A percentile compares a stretch with the other conserved stretches of the same genome.
These are phyloP conservation scores for Galerucella nymphaeae DNA, from an alignment of 2,888 invertebrate genomes.

Conservation along the genomic window DNA sequence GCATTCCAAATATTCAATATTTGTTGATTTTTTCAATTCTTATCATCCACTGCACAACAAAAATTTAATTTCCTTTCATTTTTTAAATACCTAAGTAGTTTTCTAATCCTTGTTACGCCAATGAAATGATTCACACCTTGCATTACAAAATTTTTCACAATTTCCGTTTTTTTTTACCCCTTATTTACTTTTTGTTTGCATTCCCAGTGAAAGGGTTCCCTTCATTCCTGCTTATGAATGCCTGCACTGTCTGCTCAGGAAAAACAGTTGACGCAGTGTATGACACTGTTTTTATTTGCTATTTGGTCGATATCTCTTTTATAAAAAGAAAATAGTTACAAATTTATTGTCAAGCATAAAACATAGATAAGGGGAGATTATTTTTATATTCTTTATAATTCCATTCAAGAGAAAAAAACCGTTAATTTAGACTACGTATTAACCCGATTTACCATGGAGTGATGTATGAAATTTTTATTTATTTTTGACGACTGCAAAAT, in stretches of 20 bases:
- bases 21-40: no score
- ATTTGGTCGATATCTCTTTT: neutral
- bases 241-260: conserved; percentile 21
- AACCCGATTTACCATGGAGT: no score
- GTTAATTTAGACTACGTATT: no score
- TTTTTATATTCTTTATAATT: neutral
- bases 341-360: neutral
- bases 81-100: neutral
- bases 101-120: conserved; percentile 33
- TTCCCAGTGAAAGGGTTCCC: conserved; percentile 19
- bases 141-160: neutral
- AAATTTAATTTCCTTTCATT: neutral
- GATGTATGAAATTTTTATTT: neutral
- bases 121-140: conserved; percentile 28
- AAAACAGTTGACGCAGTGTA: conserved; percentile 1
- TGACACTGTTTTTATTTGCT: conserved; percentile 9
- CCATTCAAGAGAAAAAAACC: neutral
- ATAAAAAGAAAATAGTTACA: neutral
- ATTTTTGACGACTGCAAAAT: no score
- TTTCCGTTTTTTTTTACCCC: conserved; percentile 18
- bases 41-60: no score
- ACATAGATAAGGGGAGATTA: conserved; percentile 1
- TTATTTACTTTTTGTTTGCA: conserved; percentile 21
- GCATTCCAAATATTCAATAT: no score
- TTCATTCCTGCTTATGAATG: conserved; percentile 26